phyloP scores from a whole-genome alignment of 2,888 invertebrate genomes.

The Parnassius orleans region DNA sequence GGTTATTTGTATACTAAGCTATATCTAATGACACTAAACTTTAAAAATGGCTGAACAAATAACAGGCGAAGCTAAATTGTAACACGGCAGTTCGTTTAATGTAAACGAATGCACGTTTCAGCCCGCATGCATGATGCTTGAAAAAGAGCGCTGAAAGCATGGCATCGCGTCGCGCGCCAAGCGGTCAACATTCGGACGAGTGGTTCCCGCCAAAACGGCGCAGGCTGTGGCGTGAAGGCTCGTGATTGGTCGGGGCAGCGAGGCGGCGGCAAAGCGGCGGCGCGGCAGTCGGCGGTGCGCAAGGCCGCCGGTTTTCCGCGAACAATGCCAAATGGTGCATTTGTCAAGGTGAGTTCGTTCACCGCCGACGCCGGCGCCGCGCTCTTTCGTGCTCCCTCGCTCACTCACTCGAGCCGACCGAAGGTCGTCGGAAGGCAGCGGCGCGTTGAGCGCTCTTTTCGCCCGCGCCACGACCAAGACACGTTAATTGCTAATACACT shows the following conservation, averaged over 20 bases:
- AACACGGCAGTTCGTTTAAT: constrained; percentile 3
- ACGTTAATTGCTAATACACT: constrained; percentile 60
- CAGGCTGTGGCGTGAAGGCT: constrained; percentile 78
- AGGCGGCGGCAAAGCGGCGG: constrained; percentile 65
- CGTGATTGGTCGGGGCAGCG: constrained; percentile 60
- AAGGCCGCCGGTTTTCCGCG: constrained; percentile 81
- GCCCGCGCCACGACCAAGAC: constrained; percentile 55
- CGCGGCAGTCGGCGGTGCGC: constrained; percentile 64
- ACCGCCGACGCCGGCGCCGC: constrained; percentile 70
- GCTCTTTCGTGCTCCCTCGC: constrained; percentile 47
- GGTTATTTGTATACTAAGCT: not conserved
- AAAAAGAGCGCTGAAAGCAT: constrained; percentile 47
- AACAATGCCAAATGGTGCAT: constrained; percentile 82
- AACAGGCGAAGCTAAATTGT: not conserved
- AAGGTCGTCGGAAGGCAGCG: constrained; percentile 73
- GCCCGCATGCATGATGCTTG: constrained; percentile 23
- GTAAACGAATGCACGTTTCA: constrained; percentile 23
- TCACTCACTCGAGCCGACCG: constrained; percentile 64
- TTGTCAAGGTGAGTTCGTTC: constrained; percentile 82
- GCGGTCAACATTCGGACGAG: constrained; percentile 50
- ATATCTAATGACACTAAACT: not conserved
- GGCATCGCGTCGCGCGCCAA: constrained; percentile 41
- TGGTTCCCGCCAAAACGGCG: constrained; percentile 70
- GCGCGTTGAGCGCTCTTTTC: constrained; percentile 43
- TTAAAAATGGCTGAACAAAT: not conserved